A percentile compares a stretch with the other conserved stretches of the same genome.
Conservation (phyloP, 2,888 invertebrate genomes). For the Lasioglossum lativentre region DNA sequence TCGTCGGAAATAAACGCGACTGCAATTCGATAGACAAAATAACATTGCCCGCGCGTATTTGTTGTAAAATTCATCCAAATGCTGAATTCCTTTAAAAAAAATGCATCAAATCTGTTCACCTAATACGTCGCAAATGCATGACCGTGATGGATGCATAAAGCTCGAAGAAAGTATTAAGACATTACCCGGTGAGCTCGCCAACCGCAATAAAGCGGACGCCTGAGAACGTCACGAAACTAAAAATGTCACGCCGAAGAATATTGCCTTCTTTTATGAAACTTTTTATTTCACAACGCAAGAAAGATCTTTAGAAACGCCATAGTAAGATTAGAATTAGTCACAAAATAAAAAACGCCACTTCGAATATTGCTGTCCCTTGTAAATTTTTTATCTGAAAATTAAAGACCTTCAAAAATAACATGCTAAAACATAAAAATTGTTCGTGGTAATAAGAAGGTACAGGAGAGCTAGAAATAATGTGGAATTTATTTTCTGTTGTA, state of each 20-base stretch:
- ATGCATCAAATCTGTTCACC: not conserved
- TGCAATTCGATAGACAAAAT: not conserved
- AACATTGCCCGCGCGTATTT: not conserved
- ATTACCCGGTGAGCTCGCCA: not conserved
- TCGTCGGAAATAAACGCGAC: slow-evolving; percentile 17
- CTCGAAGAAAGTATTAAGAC: not conserved
- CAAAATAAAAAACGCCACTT: not conserved
- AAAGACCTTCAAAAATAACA: no score
- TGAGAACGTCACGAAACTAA: not conserved
- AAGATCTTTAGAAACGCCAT: not conserved
- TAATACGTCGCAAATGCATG: not conserved
- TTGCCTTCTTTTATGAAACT: not conserved
- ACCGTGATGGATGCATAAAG: not conserved
- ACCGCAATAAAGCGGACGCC: not conserved
- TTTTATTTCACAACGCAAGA: not conserved
- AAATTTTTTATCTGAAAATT: not conserved
- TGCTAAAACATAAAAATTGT: no score
- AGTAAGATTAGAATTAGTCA: not conserved
- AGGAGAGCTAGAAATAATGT: no score
- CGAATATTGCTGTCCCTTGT: not conserved
- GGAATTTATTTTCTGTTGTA: no score
- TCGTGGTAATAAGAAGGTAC: no score
- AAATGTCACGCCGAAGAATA: not conserved
- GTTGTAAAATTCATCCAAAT: no score
- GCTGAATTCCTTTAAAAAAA: not conserved